Conservation (phyloP, 2,113 vertebrate species). For the mouse (Mus musculus) region GRCm39 chr4:63590001-63590500, state of each 20-base stretch:
- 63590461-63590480: background rate
- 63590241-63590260: background rate
- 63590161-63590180: background rate
- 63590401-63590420: background rate
- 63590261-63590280: background rate
- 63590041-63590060: background rate
- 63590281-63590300: background rate
- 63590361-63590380: background rate
- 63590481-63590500: fast-evolving
- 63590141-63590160: background rate
- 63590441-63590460: background rate
- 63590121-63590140: background rate
- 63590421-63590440: background rate
- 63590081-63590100: background rate
- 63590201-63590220: background rate
- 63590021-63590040: background rate
- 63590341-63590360: background rate
- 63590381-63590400: background rate
- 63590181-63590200: background rate
- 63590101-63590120: background rate
- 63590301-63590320: background rate
- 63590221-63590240: background rate
- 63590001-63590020: background rate
- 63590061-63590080: background rate
- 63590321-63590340: background rate